phyloP scores from a whole-genome alignment of 2,888 invertebrate species.

The Ariolimax columbianus region DNA sequence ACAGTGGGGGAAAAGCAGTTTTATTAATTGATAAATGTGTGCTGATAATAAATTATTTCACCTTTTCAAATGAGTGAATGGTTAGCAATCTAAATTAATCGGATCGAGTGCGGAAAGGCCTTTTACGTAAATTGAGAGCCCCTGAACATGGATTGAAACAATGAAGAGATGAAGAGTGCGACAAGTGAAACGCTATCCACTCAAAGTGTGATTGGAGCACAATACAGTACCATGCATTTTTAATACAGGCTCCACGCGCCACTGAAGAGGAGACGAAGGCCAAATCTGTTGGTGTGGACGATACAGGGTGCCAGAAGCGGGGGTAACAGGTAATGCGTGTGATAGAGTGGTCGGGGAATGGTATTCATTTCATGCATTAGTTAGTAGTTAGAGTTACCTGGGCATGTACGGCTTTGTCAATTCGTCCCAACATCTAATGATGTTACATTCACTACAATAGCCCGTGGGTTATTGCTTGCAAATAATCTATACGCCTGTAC shows the following conservation, averaged over 20 bases:
- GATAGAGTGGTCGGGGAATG: background rate
- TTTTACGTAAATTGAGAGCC: too few species aligned
- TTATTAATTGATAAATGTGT: too few species aligned
- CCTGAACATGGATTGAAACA: too few species aligned
- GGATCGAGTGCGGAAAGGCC: background rate
- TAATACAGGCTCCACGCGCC: background rate
- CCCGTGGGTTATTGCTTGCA: too few species aligned
- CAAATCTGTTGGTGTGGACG: background rate
- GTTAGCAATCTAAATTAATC: background rate
- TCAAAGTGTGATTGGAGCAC: background rate
- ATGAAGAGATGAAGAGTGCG: too few species aligned
- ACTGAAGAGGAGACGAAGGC: background rate
- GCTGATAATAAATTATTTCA: too few species aligned
- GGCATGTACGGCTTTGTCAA: background rate
- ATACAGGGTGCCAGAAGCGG: background rate
- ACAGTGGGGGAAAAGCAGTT: too few species aligned
- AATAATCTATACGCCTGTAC: too few species aligned
- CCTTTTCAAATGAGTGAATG: too few species aligned
- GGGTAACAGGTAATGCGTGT: background rate
- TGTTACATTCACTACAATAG: too few species aligned
- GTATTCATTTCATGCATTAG: background rate
- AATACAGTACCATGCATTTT: background rate
- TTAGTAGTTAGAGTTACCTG: conserved; percentile 4
- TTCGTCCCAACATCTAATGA: too few species aligned
- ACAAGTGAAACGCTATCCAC: background rate